Conservation (phyloP, 2,113 vertebrate genomes). For the Puffinus mauretanicus region DNA sequence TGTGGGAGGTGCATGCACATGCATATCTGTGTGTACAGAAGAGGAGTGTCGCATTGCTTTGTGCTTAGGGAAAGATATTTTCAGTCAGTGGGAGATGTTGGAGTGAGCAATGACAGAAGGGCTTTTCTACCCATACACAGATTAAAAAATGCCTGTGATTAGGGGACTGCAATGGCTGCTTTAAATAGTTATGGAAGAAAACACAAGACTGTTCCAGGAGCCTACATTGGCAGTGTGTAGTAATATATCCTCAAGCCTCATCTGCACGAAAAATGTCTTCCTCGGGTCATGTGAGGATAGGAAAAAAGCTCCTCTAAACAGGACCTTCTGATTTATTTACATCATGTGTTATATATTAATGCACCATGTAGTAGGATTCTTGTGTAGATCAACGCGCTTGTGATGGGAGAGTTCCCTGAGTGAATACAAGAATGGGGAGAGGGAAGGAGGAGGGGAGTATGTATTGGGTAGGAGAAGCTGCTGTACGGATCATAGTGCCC, state of each 20-base stretch:
- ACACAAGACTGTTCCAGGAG: background rate
- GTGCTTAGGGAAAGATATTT: background rate
- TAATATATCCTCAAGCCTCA: background rate
- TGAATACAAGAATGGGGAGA: background rate
- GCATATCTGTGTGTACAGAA: background rate
- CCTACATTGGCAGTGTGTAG: background rate
- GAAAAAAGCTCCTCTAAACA: background rate
- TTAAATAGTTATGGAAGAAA: background rate
- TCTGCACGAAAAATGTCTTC: background rate
- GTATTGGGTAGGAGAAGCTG: background rate
- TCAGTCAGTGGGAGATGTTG: background rate
- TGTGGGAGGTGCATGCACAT: background rate
- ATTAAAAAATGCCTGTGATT: background rate
- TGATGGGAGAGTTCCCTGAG: background rate
- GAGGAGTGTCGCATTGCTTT: background rate
- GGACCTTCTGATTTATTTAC: background rate
- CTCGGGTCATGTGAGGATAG: background rate
- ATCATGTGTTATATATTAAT: background rate
- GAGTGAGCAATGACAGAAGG: background rate
- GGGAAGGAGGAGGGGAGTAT: background rate
- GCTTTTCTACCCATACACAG: background rate
- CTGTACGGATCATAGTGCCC: accelerated
- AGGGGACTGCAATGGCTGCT: background rate
- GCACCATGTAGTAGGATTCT: background rate
- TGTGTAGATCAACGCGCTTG: background rate